These are phyloP conservation scores for Zonotrichia leucophrys DNA, from an alignment of 2,113 vertebrate genomes.

Conservation along the genomic window DNA sequence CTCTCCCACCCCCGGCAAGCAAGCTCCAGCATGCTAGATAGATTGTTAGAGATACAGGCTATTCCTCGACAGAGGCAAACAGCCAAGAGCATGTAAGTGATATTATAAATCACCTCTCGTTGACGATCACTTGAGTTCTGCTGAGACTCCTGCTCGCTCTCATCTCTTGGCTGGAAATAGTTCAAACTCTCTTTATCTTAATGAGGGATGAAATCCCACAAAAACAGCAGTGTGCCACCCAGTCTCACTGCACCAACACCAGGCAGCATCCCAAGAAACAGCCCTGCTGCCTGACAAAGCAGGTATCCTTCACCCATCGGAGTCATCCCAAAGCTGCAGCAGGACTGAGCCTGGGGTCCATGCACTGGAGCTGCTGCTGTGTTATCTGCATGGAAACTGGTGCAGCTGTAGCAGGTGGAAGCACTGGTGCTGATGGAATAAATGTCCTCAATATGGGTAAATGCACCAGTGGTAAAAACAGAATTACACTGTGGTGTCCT, in stretches of 20 bases:
- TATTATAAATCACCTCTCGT: constrained; percentile 62
- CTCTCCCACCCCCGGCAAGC: neutral
- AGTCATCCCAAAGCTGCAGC: neutral
- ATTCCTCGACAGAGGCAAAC: constrained; percentile 37
- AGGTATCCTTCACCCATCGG: fast-evolving
- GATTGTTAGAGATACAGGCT: constrained; percentile 53
- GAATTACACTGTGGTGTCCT: neutral
- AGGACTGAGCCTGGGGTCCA: neutral
- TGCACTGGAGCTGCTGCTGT: neutral
- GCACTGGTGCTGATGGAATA: neutral
- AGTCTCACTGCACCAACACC: neutral
- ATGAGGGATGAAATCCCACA: constrained; percentile 58
- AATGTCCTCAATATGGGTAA: neutral
- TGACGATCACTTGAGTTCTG: constrained; percentile 53
- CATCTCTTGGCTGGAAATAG: constrained; percentile 51
- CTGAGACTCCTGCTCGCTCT: constrained; percentile 34
- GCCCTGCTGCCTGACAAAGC: neutral
- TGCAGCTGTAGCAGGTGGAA: neutral
- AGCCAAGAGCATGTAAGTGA: constrained; percentile 57
- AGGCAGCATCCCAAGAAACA: neutral
- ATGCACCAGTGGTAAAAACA: neutral
- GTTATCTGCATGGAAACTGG: neutral
- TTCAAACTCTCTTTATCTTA: constrained; percentile 65
- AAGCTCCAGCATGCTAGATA: neutral
- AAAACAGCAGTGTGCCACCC: constrained; percentile 5